Evolutionary conservation across 2,888 invertebrate genomes (phyloP), one percentile per base, ranked within the genome.

Genomic region (Heliconius aoede): DNA sequence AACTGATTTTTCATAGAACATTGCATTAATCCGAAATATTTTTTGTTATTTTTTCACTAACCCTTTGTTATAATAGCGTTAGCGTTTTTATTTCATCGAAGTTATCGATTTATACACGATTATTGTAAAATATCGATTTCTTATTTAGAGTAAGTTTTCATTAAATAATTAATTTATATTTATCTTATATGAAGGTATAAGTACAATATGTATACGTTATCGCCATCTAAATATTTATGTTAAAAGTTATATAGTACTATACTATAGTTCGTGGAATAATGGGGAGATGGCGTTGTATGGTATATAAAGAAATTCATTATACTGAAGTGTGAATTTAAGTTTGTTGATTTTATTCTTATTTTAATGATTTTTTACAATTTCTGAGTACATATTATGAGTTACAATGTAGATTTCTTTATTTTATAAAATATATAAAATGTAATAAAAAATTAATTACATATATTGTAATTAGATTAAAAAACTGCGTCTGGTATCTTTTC

Each of bases 151-250:
- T 40, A 4, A 65, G 1, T 65, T 65, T n/a, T 65, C 8, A 24
- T 40, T 65, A 3, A 15, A 24, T 65, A n/a, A 24, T 62, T 30
- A 28, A 30, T 11, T 65, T 65, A 65, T 15, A 36, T 15, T 18
- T 24, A 65, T 24, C 1, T 15, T 40, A 24, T 40, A 65, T 65
- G 24, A 65, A 40, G 30, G 24, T 71, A 60, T 72, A 60, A 40
- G 21, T 58, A 36, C n/a, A 46, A 78, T 79, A 78, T 55, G 78
- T 79, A 78, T 79, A 79, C 79, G 46, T 69, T 74, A 78, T 72
- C 79, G 79, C 79, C 79, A 79, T 79, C 79, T 79, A 64, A 79
- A 76, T 73, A 69, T 74, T 46, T 65, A 46, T 18, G 62, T 51
- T 60, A 68, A 78, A 78, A 76, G 73, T 78, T 76, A 28, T 26